Evolutionary conservation across 2,113 vertebrate genomes (phyloP).

Genomic region (Recurvirostra avosetta): DNA sequence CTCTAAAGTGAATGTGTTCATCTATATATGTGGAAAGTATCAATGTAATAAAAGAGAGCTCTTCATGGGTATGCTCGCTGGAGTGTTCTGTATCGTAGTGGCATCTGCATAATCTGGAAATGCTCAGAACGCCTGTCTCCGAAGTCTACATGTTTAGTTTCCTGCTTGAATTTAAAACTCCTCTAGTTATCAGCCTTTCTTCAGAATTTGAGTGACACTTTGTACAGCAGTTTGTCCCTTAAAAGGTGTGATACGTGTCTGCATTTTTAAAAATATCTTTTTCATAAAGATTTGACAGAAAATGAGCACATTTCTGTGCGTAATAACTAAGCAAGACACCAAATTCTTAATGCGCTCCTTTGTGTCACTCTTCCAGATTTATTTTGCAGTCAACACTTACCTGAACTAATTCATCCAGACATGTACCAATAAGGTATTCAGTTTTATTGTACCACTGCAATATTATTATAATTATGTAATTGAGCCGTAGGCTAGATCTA

Average conservation of each 20-base stretch:
- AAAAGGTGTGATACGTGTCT: background rate
- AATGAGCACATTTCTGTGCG: background rate
- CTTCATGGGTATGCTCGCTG: background rate
- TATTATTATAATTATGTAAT: background rate
- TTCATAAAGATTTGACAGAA: background rate
- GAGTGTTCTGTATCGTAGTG: background rate
- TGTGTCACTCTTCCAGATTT: background rate
- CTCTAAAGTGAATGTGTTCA: background rate
- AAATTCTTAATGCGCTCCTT: background rate
- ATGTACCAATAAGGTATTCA: background rate
- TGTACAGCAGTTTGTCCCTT: background rate
- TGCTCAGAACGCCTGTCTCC: background rate
- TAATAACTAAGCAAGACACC: background rate
- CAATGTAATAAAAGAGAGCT: background rate
- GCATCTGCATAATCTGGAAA: background rate
- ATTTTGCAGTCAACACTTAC: background rate
- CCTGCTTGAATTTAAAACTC: background rate
- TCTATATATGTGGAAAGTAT: background rate
- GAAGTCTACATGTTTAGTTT: background rate
- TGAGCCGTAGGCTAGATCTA: background rate
- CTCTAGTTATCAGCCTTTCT: background rate
- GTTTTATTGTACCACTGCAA: background rate
- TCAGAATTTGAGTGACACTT: background rate
- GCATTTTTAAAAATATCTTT: background rate
- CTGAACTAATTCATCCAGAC: background rate